These are phyloP conservation scores for Agelas oroides DNA, from an alignment of 37 sponge, comb jelly and placozoan species.

Conservation along the genomic window DNA sequence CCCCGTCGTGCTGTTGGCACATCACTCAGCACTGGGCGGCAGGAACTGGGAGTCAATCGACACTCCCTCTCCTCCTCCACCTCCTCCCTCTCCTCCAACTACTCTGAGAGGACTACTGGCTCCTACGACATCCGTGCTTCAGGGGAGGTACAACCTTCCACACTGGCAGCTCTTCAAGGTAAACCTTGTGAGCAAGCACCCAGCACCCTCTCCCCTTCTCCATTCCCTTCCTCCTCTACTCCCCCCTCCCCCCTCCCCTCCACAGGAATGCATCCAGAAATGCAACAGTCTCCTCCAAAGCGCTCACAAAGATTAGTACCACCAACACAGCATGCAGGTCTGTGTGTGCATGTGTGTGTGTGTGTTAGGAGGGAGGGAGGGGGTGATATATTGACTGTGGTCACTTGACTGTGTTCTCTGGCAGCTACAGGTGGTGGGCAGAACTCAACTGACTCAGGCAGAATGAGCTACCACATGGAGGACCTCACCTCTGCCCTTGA, in stretches of 20 bases:
- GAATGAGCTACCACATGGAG: conserved; percentile 27
- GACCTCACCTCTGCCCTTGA: conserved; percentile 61
- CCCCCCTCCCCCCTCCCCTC: conserved; percentile 17
- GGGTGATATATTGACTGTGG: not conserved
- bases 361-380: conserved; percentile 14
- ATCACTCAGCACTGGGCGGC: conserved; percentile 1
- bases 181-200: too few relatives aligned
- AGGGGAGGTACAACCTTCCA: too few relatives aligned
- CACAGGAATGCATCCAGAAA: not conserved
- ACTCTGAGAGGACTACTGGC: not conserved
- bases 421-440: not conserved
- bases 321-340: not conserved
- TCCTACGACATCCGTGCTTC: not conserved
- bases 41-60: not conserved
- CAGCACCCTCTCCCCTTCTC: not conserved
- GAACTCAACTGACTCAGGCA: not conserved
- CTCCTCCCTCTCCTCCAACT: conserved; percentile 28
- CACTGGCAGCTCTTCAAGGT: too few relatives aligned
- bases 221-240: not conserved
- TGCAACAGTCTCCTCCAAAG: conserved; percentile 3
- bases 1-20: conserved; percentile 37
- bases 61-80: conserved; percentile 35
- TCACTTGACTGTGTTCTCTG: too few relatives aligned
- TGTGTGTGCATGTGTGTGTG: conserved; percentile 36
- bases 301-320: not conserved